Conservation (phyloP, 92 coral and sea anemone genomes). For the Palythoa grandiflora region DNA sequence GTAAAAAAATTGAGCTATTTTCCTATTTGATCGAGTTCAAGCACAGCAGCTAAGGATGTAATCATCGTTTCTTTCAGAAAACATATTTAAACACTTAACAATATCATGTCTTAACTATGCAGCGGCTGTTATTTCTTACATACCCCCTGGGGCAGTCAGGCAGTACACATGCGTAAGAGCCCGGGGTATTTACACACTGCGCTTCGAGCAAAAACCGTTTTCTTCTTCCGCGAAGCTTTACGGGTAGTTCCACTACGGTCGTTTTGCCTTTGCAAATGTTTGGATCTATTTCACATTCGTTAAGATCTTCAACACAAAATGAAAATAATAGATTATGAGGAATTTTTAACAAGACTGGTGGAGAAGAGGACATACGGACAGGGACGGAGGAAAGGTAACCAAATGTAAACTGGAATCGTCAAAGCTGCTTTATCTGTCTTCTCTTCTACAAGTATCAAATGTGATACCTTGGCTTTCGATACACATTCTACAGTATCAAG, state of each 20-base stretch:
- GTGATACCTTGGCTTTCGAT: too few species aligned
- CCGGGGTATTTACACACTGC: constrained; percentile 29
- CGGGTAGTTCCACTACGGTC: background rate
- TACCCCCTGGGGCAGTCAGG: constrained; percentile 43
- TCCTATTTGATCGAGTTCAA: too few species aligned
- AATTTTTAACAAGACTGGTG: background rate
- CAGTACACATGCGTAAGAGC: constrained; percentile 24
- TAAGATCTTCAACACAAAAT: constrained; percentile 11
- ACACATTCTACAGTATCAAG: too few species aligned
- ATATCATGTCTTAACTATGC: constrained; percentile 4
- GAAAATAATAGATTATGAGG: background rate
- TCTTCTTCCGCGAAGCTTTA: constrained; percentile 28
- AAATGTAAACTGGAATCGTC: too few species aligned
- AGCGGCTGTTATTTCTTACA: background rate
- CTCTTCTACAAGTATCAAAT: too few species aligned
- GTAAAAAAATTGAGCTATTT: too few species aligned
- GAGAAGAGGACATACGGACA: too few species aligned
- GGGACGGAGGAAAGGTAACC: too few species aligned
- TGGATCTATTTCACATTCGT: constrained; percentile 32
- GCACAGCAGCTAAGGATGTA: background rate
- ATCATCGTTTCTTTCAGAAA: background rate
- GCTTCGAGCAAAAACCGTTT: constrained; percentile 24
- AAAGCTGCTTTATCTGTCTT: background rate
- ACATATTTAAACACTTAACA: background rate
- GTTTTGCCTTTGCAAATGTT: constrained; percentile 17